Base-by-base conservation (phyloP, 2,888 invertebrate genomes). In the Heliconius ethilla region DNA sequence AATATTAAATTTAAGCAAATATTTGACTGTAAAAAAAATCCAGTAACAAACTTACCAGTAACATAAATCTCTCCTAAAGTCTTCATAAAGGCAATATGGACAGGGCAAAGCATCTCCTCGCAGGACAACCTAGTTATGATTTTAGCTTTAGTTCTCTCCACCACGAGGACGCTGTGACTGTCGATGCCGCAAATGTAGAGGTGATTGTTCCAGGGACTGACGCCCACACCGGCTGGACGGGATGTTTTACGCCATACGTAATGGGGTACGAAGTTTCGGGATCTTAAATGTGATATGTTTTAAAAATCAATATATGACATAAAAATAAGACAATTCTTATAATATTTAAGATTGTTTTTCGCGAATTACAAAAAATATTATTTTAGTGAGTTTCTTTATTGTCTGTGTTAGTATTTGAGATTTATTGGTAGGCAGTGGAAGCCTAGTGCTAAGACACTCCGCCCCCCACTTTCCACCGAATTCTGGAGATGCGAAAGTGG, bases 161-260 rank as follows among this genome's bases (percentile, higher is more conserved):
- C 90, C 7, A 94, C 95, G 29, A 95, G 87, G 7, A 95, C 93
- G 75, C 95, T 94, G 67, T 96, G 96, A 69, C 96, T 96, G 83
- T 97, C 97, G 82, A 96, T 96, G 3, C 96, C 96, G 82, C 96
- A 96, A 69, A 97, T 94, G 85, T 95, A 95, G 0, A 95, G 88
- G 72, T 95, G 94, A 75, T 95, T 95, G 81, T 92, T 93, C 95
- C 96, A 96, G 0, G 96, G 96, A 55, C 96, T 95, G 18, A 96
- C 90, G 0, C 95, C 96, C 0, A 97, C 90, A 1, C 97, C 97
- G 33, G 96, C 95, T 0, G 97, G 97, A 83, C 97, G 92, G 1
- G 95, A 94, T 67, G 95, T 93, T 87, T 95, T 94, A 63, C 93
- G 91, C 95, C 95, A 95, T 37, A 95, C 87, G 81, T 95, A 91